Evolutionary conservation across 1,140 invertebrate genomes (phyloP).

Genomic region (Euura saliciscinereae): DNA sequence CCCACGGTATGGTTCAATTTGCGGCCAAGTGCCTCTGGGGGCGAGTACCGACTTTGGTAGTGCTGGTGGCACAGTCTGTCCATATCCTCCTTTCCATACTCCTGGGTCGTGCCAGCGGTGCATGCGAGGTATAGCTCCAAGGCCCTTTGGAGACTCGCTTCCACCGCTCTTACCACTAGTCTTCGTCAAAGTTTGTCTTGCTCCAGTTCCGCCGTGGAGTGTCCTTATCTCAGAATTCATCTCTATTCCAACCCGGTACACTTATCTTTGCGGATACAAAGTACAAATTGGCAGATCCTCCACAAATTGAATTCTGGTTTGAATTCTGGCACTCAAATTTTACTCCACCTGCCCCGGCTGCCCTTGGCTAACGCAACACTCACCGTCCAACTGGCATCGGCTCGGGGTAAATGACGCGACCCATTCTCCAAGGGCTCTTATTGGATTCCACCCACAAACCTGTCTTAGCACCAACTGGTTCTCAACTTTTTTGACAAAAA

Average conservation of each 20-base stretch:
- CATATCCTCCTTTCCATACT: too few species aligned
- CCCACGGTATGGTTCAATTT: background rate
- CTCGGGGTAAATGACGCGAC: slow-evolving; percentile 9
- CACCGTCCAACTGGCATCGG: background rate
- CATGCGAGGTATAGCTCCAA: background rate
- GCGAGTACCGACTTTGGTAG: background rate
- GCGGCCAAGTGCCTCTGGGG: background rate
- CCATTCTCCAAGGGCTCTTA: slow-evolving; percentile 31
- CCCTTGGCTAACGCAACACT: slow-evolving; percentile 8
- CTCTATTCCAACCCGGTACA: slow-evolving; percentile 17
- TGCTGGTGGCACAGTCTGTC: background rate
- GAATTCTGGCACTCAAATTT: slow-evolving; percentile 25
- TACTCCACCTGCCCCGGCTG: background rate
- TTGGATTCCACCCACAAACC: slow-evolving; percentile 31
- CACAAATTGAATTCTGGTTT: slow-evolving; percentile 26
- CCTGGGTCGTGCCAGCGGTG: too few species aligned
- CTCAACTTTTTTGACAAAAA: slow-evolving; percentile 16
- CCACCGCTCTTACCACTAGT: background rate
- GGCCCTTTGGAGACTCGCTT: slow-evolving; percentile 17
- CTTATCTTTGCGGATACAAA: background rate
- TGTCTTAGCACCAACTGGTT: slow-evolving; percentile 16
- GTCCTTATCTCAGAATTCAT: slow-evolving; percentile 32
- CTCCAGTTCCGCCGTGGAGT: slow-evolving; percentile 35
- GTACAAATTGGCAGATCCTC: background rate
- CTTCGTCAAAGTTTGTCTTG: slow-evolving; percentile 34